A percentile compares a stretch with the other conserved stretches of the same genome.
Evolutionary conservation across 2,113 vertebrate species (phyloP).

Genomic region (Dryoscopus gambensis): DNA sequence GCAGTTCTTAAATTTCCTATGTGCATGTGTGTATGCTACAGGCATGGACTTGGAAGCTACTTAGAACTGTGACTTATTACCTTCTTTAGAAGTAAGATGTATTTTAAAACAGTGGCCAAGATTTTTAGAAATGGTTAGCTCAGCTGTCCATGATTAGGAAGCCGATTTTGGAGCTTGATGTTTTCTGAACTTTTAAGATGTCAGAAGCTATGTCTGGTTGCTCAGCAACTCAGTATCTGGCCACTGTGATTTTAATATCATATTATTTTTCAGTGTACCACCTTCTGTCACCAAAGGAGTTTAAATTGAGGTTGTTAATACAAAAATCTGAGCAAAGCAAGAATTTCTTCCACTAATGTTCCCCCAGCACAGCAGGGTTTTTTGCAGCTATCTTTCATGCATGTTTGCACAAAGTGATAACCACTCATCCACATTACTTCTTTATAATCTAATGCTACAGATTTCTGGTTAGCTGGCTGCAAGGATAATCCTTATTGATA

Average conservation of each 20-base stretch:
- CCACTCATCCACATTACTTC: background rate
- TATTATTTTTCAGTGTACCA: background rate
- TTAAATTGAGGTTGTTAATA: background rate
- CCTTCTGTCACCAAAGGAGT: background rate
- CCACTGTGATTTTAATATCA: slow-evolving; percentile 15
- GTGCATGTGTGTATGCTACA: background rate
- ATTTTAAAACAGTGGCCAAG: background rate
- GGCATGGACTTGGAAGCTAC: background rate
- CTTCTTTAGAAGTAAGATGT: background rate
- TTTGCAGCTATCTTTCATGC: background rate
- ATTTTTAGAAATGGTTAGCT: slow-evolving; percentile 13
- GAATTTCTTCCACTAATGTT: background rate
- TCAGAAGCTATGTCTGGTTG: slow-evolving; percentile 44
- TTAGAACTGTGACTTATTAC: background rate
- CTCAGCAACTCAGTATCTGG: slow-evolving; percentile 44
- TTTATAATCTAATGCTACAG: background rate
- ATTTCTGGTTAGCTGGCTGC: background rate
- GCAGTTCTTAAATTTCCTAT: background rate
- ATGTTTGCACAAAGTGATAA: background rate
- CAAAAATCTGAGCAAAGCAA: background rate
- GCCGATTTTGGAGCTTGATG: slow-evolving; percentile 12
- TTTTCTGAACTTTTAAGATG: slow-evolving; percentile 49
- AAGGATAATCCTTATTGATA: background rate
- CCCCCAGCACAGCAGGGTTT: accelerated
- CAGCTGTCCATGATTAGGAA: slow-evolving; percentile 7